Evolutionary conservation across 2,888 invertebrate genomes (phyloP).

Genomic region (Drosophila meridionalis): DNA sequence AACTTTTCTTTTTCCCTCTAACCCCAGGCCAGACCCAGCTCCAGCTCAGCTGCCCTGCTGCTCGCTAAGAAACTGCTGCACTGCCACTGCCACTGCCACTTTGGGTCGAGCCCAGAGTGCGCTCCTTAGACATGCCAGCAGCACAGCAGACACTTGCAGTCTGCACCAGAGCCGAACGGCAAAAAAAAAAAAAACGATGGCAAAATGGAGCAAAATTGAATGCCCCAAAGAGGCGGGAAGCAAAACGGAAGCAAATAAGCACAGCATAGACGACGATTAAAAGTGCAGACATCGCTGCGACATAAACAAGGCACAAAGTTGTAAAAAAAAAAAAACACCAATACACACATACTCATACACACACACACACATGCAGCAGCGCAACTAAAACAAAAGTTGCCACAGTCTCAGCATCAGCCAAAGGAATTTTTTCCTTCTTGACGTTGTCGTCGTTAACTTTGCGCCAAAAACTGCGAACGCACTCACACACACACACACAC

Average conservation of each 20-base stretch:
- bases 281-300: slow-evolving; percentile 70
- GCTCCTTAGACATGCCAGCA: slow-evolving; percentile 74
- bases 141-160: slow-evolving; percentile 67
- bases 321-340: slow-evolving; percentile 58
- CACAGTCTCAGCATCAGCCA: slow-evolving; percentile 45
- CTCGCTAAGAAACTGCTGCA: slow-evolving; percentile 26
- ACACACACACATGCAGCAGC: slow-evolving; percentile 33
- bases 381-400: slow-evolving; percentile 65
- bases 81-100: slow-evolving; percentile 57
- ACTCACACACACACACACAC: neutral
- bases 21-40: slow-evolving; percentile 1
- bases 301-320: slow-evolving; percentile 73
- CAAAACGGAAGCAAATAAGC: slow-evolving; percentile 66
- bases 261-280: slow-evolving; percentile 67
- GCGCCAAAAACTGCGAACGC: slow-evolving; percentile 45
- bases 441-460: slow-evolving; percentile 52
- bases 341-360: slow-evolving; percentile 21
- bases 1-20: slow-evolving; percentile 53
- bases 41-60: neutral
- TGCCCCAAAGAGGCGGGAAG: slow-evolving; percentile 47
- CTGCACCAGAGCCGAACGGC: slow-evolving; percentile 43
- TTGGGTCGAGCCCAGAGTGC: slow-evolving; percentile 60
- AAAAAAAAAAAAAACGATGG: neutral
- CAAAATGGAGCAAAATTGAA: slow-evolving; percentile 37
- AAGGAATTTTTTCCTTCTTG: slow-evolving; percentile 41